Percentiles rank a stretch among this genome's conserved stretches.
phyloP scores from a whole-genome alignment of 2,888 invertebrate genomes.

The Neria commutata region DNA sequence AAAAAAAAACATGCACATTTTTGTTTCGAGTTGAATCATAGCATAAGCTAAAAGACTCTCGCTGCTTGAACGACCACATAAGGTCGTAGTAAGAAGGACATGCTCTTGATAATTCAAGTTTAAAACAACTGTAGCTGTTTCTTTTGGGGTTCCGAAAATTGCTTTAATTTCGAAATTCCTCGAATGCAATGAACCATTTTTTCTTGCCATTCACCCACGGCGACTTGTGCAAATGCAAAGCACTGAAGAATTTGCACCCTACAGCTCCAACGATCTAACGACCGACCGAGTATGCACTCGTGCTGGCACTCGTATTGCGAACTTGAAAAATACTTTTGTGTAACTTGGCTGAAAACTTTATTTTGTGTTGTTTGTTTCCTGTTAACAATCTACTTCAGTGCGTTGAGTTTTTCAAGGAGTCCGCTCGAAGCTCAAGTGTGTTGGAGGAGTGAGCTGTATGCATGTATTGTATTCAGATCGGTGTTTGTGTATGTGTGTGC shows the following conservation, averaged over 20 bases:
- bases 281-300: no score
- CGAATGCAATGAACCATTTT: neutral
- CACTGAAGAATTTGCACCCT: no score
- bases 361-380: constrained; percentile 54
- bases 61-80: no score
- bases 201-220: no score
- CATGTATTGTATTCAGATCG: neutral
- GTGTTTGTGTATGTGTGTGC: constrained; percentile 23
- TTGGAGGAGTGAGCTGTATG: neutral
- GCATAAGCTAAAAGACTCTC: no score
- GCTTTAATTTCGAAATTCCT: constrained; percentile 1
- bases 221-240: no score
- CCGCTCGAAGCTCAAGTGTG: constrained; percentile 11
- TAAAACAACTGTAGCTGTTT: neutral
- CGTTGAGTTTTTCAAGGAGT: constrained; percentile 35
- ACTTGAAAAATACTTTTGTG: constrained; percentile 54
- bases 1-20: no score
- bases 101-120: no score
- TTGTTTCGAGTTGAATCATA: no score
- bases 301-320: constrained; percentile 32
- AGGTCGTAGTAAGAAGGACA: no score
- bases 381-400: constrained; percentile 51
- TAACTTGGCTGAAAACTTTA: constrained; percentile 53
- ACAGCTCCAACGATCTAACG: no score
- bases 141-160: neutral